These are phyloP conservation scores for Oligia fasciuncula DNA, from an alignment of 2,888 invertebrate genomes.

Conservation along the genomic window DNA sequence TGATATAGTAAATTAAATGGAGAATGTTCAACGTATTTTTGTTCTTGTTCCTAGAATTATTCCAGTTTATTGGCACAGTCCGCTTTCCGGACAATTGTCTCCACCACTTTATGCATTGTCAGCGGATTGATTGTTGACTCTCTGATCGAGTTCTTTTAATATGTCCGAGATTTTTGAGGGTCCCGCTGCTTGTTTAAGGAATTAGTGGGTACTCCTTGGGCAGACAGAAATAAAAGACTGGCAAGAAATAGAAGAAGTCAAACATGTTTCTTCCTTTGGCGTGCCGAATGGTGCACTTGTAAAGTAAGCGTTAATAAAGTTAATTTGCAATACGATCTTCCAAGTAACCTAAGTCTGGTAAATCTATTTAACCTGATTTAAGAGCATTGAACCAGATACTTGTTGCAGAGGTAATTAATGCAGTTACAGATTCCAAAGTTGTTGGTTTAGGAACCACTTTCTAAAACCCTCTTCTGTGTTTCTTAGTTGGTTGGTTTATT, in stretches of 20 bases:
- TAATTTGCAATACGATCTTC: constrained; percentile 41
- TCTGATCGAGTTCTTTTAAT: constrained; percentile 12
- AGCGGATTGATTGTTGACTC: constrained; percentile 23
- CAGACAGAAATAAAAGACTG: constrained; percentile 37
- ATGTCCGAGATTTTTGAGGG: constrained; percentile 4
- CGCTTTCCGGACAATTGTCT: constrained; percentile 11
- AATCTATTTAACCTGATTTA: constrained; percentile 27
- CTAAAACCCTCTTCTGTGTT: not conserved
- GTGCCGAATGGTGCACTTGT: constrained; percentile 17
- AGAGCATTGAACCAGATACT: constrained; percentile 12
- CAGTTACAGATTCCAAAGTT: not conserved
- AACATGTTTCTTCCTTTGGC: constrained; percentile 8
- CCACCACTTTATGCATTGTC: constrained; percentile 24
- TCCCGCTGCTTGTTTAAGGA: not conserved
- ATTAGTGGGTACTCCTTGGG: not conserved
- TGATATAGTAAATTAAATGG: constrained; percentile 61
- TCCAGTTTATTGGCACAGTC: constrained; percentile 42
- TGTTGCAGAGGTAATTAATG: constrained; percentile 12
- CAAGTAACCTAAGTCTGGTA: constrained; percentile 17
- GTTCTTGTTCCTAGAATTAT: constrained; percentile 39
- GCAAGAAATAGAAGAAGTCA: not conserved
- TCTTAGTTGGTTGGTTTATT: not conserved
- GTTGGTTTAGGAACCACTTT: not conserved
- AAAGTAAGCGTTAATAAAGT: constrained; percentile 28
- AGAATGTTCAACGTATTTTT: constrained; percentile 45